phyloP scores from a whole-genome alignment of 2,888 invertebrate genomes.

The Isoperla grammatica region DNA sequence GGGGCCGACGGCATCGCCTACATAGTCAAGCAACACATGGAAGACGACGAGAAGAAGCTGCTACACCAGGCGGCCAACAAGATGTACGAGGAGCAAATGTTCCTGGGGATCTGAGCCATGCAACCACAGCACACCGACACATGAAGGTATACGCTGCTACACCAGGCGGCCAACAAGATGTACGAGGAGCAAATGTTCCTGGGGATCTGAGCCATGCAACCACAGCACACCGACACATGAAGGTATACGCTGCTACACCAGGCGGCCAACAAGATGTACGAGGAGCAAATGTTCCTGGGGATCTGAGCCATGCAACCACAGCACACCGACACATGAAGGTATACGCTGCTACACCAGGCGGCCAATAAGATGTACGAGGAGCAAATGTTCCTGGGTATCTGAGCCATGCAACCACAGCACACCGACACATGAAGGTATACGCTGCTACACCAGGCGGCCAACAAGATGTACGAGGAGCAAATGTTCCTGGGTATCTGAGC shows the following conservation, averaged over 20 bases:
- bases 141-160: too few species aligned
- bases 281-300: constrained; percentile 35
- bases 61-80: constrained; percentile 37
- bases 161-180: constrained; percentile 36
- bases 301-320: constrained; percentile 13
- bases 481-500: too few species aligned
- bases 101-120: constrained; percentile 26
- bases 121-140: too few species aligned
- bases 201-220: constrained; percentile 19
- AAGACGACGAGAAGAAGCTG: constrained; percentile 35
- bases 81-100: constrained; percentile 35
- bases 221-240: too few species aligned
- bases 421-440: too few species aligned
- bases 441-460: too few species aligned
- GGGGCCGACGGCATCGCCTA: constrained; percentile 17
- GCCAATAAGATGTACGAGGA: constrained; percentile 37
- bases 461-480: too few species aligned
- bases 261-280: constrained; percentile 36
- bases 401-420: too few species aligned
- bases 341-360: constrained; percentile 36
- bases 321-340: too few species aligned
- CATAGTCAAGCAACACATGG: constrained; percentile 38
- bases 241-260: constrained; percentile 36
- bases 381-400: constrained; percentile 33
- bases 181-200: constrained; percentile 35